Percentiles rank a stretch among this genome's conserved stretches.
phyloP scores from a whole-genome alignment of 2,797 vertebrate genomes.

The Schizopygopsis pylzovi region DNA sequence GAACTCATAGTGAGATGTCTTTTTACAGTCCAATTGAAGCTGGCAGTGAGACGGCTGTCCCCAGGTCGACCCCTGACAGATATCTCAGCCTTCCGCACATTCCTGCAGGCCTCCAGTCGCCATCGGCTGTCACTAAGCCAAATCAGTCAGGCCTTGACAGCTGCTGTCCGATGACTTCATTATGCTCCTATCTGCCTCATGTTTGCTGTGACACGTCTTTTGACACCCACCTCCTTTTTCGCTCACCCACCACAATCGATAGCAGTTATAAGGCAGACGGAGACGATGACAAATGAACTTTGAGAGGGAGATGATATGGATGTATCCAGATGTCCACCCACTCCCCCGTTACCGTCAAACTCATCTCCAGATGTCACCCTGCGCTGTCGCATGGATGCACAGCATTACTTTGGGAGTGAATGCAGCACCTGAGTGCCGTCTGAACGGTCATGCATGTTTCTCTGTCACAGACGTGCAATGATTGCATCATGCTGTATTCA shows the following conservation, averaged over 20 bases:
- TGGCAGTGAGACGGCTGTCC: constrained; percentile 68
- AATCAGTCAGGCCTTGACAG: constrained; percentile 70
- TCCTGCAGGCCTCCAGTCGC: constrained; percentile 51
- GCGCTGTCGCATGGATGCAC: background rate
- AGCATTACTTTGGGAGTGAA: background rate
- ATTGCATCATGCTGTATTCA: constrained; percentile 23
- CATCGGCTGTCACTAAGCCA: constrained; percentile 54
- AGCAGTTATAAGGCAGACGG: constrained; percentile 71
- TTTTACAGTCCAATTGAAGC: constrained; percentile 76
- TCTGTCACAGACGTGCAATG: background rate
- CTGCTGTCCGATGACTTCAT: constrained; percentile 77
- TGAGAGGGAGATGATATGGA: constrained; percentile 60
- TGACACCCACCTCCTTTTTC: constrained; percentile 54
- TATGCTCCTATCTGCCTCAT: constrained; percentile 78
- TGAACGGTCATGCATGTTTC: background rate
- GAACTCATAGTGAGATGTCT: constrained; percentile 69
- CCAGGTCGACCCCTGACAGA: constrained; percentile 41
- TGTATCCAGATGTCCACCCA: constrained; percentile 48
- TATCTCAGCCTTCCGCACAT: constrained; percentile 34
- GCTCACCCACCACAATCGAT: constrained; percentile 73
- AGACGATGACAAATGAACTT: constrained; percentile 61
- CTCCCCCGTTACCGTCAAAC: constrained; percentile 2
- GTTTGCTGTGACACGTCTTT: constrained; percentile 81
- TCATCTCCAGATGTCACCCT: background rate
- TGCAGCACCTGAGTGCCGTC: background rate